These are phyloP conservation scores for Rhagoletis zephyria DNA, from an alignment of 1,140 invertebrate species.

Conservation along the genomic window DNA sequence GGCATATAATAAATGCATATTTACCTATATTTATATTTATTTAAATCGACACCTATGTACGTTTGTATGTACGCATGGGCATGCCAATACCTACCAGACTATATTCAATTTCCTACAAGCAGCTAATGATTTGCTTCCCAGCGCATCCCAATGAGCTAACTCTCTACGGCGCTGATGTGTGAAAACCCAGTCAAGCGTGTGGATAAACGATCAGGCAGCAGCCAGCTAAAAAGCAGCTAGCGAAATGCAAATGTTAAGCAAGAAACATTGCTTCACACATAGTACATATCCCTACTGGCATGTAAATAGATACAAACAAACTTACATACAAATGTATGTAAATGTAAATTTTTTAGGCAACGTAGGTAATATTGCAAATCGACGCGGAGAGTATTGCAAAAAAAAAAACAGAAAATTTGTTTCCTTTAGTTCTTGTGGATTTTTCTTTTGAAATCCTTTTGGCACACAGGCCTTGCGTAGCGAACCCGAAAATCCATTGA, in stretches of 20 bases:
- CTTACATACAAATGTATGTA: background rate
- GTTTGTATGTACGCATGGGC: too few species aligned
- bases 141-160: background rate
- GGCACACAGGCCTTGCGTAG: background rate
- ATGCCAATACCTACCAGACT: too few species aligned
- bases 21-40: too few species aligned
- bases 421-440: background rate
- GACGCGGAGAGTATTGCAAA: background rate
- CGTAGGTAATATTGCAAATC: background rate
- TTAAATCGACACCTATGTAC: too few species aligned
- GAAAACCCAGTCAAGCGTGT: conserved; percentile 49
- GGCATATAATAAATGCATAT: too few species aligned
- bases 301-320: background rate
- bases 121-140: conserved; percentile 2
- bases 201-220: conserved; percentile 39
- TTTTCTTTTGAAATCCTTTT: conserved; percentile 15
- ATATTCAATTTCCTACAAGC: background rate
- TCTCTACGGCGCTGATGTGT: conserved; percentile 26
- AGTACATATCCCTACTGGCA: conserved; percentile 19
- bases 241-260: conserved; percentile 34
- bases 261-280: background rate
- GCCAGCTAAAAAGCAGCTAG: background rate
- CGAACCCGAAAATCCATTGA: conserved; percentile 61
- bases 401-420: background rate
- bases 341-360: background rate